Base-by-base conservation (phyloP, 2,888 invertebrate genomes). In the Platycheirus albimanus region DNA sequence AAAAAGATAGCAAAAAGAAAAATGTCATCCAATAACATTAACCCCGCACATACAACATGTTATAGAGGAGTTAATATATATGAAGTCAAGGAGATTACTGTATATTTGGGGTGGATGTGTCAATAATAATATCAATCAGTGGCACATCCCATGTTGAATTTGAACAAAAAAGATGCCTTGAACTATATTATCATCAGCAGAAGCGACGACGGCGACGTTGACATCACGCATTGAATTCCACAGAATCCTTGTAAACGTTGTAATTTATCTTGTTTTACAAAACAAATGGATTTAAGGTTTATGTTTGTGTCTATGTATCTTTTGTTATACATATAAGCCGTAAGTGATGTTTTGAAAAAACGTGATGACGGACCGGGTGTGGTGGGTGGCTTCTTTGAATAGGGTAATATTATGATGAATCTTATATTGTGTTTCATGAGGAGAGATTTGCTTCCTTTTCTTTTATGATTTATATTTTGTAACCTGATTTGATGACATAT, bases 121-220 rank as follows among this genome's bases (percentile, higher is more conserved):
- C 83, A 83, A 83, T 77, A 78, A 69, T 83, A 83, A 76, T 76
- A 81, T 70, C 75, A 81, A 83, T 78, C 66, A 77, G 76, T 72
- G 77, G 72, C 43, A 63, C 67, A 72, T 49, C 67, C 24, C 45
- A 51, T 38, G 19, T 10, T 49, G 28, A 38, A 52, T 51, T 11
- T 36, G 61, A 20, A 51, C 13, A 15, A 15, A 43, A 2, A 33
- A 8, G n/a, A 20, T 36, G 15, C 11, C 15, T n/a, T n/a, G n/a
- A n/a, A n/a, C n/a, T n/a, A n/a, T n/a, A n/a, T n/a, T 38, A 69
- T 20, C 71, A 70, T 64, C 56, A 10, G 36, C 24, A 51, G 38
- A 4, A 56, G 33, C 15, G 24, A 36, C 13, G 58, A 76, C 24
- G 45, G 38, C 4, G 51, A 24, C 15, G 24, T 36, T 11, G 58